Evolutionary conservation across 2,113 vertebrate genomes (phyloP), one percentile per base, ranked within the genome.

Genomic region (rat (Rattus norvegicus)): DNA sequence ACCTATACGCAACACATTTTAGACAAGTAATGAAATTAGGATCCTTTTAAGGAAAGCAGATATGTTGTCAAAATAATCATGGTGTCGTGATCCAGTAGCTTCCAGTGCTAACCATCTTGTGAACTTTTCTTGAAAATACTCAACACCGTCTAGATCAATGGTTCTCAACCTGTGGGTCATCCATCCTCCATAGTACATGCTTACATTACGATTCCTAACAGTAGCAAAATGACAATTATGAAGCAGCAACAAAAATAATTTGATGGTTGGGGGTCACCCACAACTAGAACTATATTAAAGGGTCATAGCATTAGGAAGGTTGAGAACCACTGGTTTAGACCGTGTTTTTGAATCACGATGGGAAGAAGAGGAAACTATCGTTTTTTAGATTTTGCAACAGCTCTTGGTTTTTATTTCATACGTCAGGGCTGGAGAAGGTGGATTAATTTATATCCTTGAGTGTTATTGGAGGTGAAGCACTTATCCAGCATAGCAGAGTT

Each of bases 391-490:
- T 49, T 4, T 90, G 22, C 22, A 88, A 49, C 33, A 88, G 30
- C 26, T 92, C 80, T 95, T 8, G 30, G 33, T 76, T 97, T 92
- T 86, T 69, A 63, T 67, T 84, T 94, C 96, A 90, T 92, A 96
- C 87, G 85, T 13, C 16, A 79, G 80, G 24, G 28, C 81, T 88
- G 13, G 81, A 80, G 63, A 98, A 88, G 92, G 56, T 70, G 91
- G 70, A 94, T 7, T 1, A 94, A 94, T 95, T 96, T 88, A 95
- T 84, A 61, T 91, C 69, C 52, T 90, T 14, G 0, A 92, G 93
- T 95, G 5, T 96, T 93, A 81, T 1, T 77, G 61, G 97, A 95
- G 43, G 77, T 28, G 63, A 30, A 87, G 90, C 86, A 73, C 88
- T 77, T 81, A 49, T 83, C 84, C 0, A 17, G 76, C 95, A 91